Evolutionary conservation across 2,888 invertebrate species (phyloP), one percentile per base, ranked within the genome.

Genomic region (Thereva unica): DNA sequence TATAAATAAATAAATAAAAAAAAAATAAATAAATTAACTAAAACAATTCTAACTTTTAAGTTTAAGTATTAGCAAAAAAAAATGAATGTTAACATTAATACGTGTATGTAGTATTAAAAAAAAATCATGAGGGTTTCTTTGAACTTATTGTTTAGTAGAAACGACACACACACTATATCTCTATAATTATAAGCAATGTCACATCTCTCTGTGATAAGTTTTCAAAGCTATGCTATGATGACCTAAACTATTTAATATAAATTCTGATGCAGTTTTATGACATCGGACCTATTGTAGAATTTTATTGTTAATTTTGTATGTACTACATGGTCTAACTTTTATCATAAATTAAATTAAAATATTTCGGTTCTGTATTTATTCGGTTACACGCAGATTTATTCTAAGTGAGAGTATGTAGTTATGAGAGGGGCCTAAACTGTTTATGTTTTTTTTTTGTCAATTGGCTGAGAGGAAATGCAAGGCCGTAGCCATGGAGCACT

Each of bases 151-250:
- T 50, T 61, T 61, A 5, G 49, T 61, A 50, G 61, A 50, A 50
- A 47, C 50, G 37, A 56, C 42, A n/a, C n/a, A n/a, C n/a, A n/a
- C n/a, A 10, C 34, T 34, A 35, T 53, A 45, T 64, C 38, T 64
- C 44, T 42, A 41, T 35, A 45, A 10, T 42, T 38, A 45, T 53
- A 64, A 64, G 53, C 53, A 64, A 61, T 61, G 61, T 64, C 64
- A 64, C 64, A 54, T 45, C 44, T 64, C 54, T 64, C 64, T 64
- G 64, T 64, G 64, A 64, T 64, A 64, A 64, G 38, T 45, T 64
- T 63, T 64, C 44, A 64, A 47, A 56, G 40, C 61, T 61, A 23
- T 59, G 50, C 61, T 61, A 42, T 61, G 61, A 61, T 61, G 50
- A 61, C 41, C 61, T 61, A 61, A 61, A 7, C 23, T 61, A 61